Conservation (phyloP, 2,888 invertebrate genomes). For the Yponomeuta malinellus region DNA sequence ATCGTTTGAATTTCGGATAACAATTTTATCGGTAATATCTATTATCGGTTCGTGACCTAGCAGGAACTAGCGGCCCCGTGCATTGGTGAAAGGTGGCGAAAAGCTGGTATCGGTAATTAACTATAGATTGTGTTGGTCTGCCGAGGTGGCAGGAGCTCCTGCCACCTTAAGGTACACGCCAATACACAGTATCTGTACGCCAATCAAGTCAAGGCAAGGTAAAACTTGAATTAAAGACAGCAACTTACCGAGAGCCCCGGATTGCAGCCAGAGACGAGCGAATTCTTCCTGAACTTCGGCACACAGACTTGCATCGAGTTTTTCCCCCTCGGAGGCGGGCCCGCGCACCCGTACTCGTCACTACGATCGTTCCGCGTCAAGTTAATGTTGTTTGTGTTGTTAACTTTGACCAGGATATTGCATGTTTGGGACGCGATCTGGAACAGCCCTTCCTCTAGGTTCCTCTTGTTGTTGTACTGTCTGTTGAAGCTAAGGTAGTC, state of each 20-base stretch:
- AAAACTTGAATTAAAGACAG: not conserved
- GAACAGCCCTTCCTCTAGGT: constrained; percentile 84
- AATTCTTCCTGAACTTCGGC: constrained; percentile 70
- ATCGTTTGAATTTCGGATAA: too few relatives aligned
- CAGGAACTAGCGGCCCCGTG: too few relatives aligned
- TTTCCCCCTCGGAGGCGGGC: constrained; percentile 50
- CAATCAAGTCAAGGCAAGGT: not conserved
- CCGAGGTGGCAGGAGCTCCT: too few relatives aligned
- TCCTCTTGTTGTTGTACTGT: constrained; percentile 73
- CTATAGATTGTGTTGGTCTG: too few relatives aligned
- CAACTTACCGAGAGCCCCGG: constrained; percentile 77
- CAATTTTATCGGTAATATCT: too few relatives aligned
- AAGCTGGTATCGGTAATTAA: too few relatives aligned
- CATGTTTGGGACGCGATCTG: constrained; percentile 88
- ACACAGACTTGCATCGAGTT: constrained; percentile 75
- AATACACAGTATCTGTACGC: too few relatives aligned
- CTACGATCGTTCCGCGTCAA: constrained; percentile 79
- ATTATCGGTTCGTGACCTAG: too few relatives aligned
- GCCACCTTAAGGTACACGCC: too few relatives aligned
- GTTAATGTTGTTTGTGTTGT: constrained; percentile 84
- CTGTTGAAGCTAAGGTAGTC: constrained; percentile 74
- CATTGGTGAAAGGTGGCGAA: too few relatives aligned
- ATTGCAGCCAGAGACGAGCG: constrained; percentile 71
- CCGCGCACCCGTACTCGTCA: constrained; percentile 76
- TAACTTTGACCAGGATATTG: constrained; percentile 84